Conservation (phyloP, 64 coral and sea anemone species). For the Porites australiensis region DNA sequence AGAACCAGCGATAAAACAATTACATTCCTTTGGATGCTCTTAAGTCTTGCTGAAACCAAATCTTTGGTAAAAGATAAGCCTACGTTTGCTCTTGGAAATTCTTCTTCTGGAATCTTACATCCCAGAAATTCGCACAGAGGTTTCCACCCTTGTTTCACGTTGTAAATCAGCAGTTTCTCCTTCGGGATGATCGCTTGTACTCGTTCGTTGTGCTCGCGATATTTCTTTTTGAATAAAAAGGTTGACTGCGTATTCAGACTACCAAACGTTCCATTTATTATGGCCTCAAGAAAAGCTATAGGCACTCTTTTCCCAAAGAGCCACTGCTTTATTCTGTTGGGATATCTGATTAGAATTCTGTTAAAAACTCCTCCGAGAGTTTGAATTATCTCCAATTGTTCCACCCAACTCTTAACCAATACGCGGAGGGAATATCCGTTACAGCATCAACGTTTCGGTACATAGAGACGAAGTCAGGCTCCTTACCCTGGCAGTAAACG, state of each 20-base stretch:
- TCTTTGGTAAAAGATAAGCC: too few species aligned
- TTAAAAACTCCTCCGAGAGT: not conserved
- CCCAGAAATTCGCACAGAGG: not conserved
- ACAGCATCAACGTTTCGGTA: conserved; percentile 39
- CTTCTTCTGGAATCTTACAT: not conserved
- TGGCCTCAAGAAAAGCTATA: not conserved
- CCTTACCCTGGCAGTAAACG: not conserved
- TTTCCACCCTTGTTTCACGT: conserved; percentile 1
- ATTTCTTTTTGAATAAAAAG: not conserved
- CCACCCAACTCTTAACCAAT: not conserved
- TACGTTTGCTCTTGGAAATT: not conserved
- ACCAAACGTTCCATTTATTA: not conserved
- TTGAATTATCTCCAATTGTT: not conserved
- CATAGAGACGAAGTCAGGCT: conserved; percentile 19
- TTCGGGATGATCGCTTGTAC: not conserved
- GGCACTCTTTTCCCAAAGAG: not conserved
- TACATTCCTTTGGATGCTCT: too few species aligned
- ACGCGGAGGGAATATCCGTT: not conserved
- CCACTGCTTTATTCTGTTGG: not conserved
- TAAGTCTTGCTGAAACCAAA: too few species aligned
- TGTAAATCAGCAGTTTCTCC: not conserved
- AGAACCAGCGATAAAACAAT: too few species aligned
- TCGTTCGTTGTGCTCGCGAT: conserved; percentile 19
- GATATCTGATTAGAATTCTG: too few species aligned
- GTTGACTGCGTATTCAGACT: not conserved